Evolutionary conservation across 2,113 vertebrate genomes (phyloP), one percentile per base, ranked within the genome.

Genomic region (Alethe diademata): DNA sequence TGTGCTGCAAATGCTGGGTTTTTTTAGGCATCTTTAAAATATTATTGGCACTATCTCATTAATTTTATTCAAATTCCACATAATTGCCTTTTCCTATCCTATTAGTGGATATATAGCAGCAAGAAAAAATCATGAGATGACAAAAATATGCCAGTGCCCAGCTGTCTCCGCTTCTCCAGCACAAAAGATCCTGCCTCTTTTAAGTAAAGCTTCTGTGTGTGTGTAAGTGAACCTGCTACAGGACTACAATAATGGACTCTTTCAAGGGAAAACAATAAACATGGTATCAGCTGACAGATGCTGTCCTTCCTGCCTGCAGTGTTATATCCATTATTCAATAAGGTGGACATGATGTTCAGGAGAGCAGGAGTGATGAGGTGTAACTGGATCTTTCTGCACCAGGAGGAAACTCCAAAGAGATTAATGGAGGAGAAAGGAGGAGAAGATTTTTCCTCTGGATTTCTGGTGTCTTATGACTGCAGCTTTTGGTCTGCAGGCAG

Each of bases 291-390:
- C 87, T 97, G 90, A 79, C 95, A 95, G 93, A 91, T 92, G 91
- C 90, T 75, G 84, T 85, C 93, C 94, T 94, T 91, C 66, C 84
- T 70, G 78, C 47, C 87, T 93, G 87, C 38, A 17, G 62, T 90
- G 81, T 90, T 93, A 26, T 79, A 94, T 96, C 92, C 71, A 95
- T 97, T 97, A 96, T 97, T 96, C 23, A 96, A 43, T 82, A 79
- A 72, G 94, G 43, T 73, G 72, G 93, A 92, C 81, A n/a, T 6
- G 70, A 88, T 95, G 95, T 82, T 93, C 87, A 64, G 87, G 54
- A 70, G 74, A 92, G 73, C 36, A 1, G 80, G 94, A 79, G 87
- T 0, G 1, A 38, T 95, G 94, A 81, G 65, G 92, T 96, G 96
- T 95, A 96, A 97, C 81, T 40, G 19, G 11, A 95, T 87, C 93